These are phyloP conservation scores for Celastrina argiolus DNA, from an alignment of 2,888 invertebrate species.

Conservation along the genomic window DNA sequence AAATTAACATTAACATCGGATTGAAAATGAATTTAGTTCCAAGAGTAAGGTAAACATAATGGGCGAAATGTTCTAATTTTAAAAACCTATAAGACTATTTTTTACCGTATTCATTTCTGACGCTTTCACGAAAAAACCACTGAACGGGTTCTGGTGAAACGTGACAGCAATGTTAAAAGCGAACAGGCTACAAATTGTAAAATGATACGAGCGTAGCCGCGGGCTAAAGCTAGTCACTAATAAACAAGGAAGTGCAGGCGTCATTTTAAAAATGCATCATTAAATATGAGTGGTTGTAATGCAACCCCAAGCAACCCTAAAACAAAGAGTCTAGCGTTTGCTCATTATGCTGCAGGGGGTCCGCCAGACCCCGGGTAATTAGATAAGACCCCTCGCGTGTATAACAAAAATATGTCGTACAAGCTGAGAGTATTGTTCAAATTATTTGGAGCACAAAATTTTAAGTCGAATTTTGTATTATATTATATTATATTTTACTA, in stretches of 20 bases:
- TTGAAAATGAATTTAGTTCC: too few species aligned
- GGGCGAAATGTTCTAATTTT: too few species aligned
- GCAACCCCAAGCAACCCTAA: constrained; percentile 4
- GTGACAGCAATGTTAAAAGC: too few species aligned
- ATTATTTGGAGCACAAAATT: not conserved
- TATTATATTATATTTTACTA: too few species aligned
- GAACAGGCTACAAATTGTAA: too few species aligned
- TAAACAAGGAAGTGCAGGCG: not conserved
- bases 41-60: too few species aligned
- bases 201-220: too few species aligned
- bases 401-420: not conserved
- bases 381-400: constrained; percentile 6
- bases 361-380: constrained; percentile 5
- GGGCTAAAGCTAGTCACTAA: not conserved
- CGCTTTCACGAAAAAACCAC: too few species aligned
- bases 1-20: too few species aligned
- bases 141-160: too few species aligned
- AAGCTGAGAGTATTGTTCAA: not conserved
- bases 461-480: not conserved
- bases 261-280: constrained; percentile 16
- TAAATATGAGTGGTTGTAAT: constrained; percentile 13
- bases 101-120: too few species aligned
- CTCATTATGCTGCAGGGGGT: constrained; percentile 12
- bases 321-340: constrained; percentile 16
- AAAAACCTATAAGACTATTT: too few species aligned